Evolutionary conservation across 2,888 invertebrate species (phyloP).

Genomic region (Drosophila hawaiiensis): DNA sequence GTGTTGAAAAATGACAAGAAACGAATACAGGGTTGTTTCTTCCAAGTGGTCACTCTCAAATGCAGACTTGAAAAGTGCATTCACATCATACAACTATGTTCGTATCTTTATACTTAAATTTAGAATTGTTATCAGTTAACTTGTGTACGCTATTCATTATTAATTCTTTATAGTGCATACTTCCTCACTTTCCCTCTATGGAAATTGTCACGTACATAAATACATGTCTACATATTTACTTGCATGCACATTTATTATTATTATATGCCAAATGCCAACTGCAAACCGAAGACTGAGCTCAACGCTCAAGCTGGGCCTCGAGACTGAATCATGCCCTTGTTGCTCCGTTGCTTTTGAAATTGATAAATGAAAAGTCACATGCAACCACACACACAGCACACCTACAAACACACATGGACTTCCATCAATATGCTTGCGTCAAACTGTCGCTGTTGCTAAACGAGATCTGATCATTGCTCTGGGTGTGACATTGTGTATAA

Average conservation of each 20-base stretch:
- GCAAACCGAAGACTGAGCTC: conserved; percentile 25
- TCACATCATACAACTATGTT: background rate
- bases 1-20: conserved; percentile 21
- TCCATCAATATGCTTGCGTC: conserved; percentile 51
- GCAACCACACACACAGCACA: conserved; percentile 17
- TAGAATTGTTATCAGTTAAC: conserved; percentile 20
- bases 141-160: conserved; percentile 31
- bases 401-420: background rate
- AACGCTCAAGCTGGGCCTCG: conserved; percentile 26
- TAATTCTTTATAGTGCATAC: conserved; percentile 12
- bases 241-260: conserved; percentile 1
- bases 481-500: conserved; percentile 49
- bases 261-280: conserved; percentile 32
- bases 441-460: conserved; percentile 24
- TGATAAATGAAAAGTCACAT: conserved; percentile 59
- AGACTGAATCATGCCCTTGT: conserved; percentile 61
- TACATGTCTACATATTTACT: background rate
- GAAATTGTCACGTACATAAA: conserved; percentile 36
- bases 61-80: conserved; percentile 1
- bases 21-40: conserved; percentile 39
- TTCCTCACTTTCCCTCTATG: conserved; percentile 21
- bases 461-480: conserved; percentile 24
- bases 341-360: conserved; percentile 52
- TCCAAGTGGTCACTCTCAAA: conserved; percentile 32
- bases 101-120: background rate